Evolutionary conservation across 2,113 vertebrate species (phyloP), one percentile per base, ranked within the genome.

Genomic region (Phylloscopus trochilus): DNA sequence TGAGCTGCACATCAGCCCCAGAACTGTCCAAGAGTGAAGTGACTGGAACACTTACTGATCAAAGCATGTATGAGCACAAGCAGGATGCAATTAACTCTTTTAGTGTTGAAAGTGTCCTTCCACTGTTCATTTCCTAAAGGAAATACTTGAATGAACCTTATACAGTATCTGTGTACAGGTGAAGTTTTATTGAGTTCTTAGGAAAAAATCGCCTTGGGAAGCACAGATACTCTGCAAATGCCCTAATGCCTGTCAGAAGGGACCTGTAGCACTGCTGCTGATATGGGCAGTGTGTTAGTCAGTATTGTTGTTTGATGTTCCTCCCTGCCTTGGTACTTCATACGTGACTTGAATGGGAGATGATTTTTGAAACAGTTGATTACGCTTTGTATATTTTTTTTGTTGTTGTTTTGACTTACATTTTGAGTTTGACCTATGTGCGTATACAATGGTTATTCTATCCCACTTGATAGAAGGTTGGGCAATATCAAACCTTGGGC

Each of bases 141-240:
- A 96, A 96, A 97, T 97, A 97, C 97, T 98, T 98, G 97, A 98
- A 98, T 95, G 86, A 92, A 95, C 83, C 70, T 88, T 94, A 87
- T 91, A 92, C 58, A 72, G 37, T 96, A 69, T 95, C 82, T 95
- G 35, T 96, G 87, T 97, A 96, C 73, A 96, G 83, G 70, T 95
- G 95, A 94, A 95, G 76, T 92, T 96, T 93, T 91, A 93, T 39
- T 93, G 83, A 96, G 27, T 93, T 86, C 84, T 73, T 66, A 94
- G 79, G 72, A n/a, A 86, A 51, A 55, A 66, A 62, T 52, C 72
- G 24, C 80, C 70, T 83, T 84, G 78, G 75, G 59, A 92, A 87
- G 53, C 75, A 84, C 55, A 79, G 89, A 75, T 74, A 69, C 7
- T 59, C 86, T 95, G 69, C 64, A 84, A 94, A 92, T 74, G 39